Base-by-base conservation (phyloP, 2,797 vertebrate genomes). In the Peromyscus nudipes region DNA sequence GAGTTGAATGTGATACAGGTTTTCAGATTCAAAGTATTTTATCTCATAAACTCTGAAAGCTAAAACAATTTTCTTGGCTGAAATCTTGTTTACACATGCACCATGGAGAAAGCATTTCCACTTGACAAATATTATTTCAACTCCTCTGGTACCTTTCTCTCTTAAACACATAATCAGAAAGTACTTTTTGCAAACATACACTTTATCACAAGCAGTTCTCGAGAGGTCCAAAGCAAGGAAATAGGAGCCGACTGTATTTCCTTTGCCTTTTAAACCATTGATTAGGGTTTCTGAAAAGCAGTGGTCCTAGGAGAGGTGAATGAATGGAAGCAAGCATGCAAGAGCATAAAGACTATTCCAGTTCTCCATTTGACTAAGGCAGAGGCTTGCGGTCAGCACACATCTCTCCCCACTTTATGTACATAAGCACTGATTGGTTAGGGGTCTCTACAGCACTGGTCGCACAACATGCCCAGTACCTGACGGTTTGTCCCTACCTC, bases 1-100 rank as follows among this genome's bases (percentile, higher is more conserved):
- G 84, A 52, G 4, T 55, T 71, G 8, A 90, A 73, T 27, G 3
- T 9, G 67, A 79, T 64, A 55, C 4, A 34, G 6, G 34, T 75
- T 95, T 89, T 60, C 29, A 75, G 57, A 57, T 55, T 82, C 69
- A 57, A 77, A 93, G 13, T 87, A 25, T 89, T 95, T 87, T 19
- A 23, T 77, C 40, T 71, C 34, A 19, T n/a, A 52, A 93, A 91
- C 34, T 37, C 55, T 31, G 46, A 80, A 94, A 77, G 57, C 6
- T 73, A 87, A 64, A 65, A 13, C 52, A 73, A 13, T 64, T 87
- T 31, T 80, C 75, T 86, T 67, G 73, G 23, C 55, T 65, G 29
- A 65, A 80, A 73, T 46, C 23, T 77, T 87, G 52, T 71, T 88
- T 62, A 87, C 13, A 23, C 13, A 16, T 1, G 9, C 55, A 76